Evolutionary conservation across 2,888 invertebrate species (phyloP).

Genomic region (Cheilosia pagana): DNA sequence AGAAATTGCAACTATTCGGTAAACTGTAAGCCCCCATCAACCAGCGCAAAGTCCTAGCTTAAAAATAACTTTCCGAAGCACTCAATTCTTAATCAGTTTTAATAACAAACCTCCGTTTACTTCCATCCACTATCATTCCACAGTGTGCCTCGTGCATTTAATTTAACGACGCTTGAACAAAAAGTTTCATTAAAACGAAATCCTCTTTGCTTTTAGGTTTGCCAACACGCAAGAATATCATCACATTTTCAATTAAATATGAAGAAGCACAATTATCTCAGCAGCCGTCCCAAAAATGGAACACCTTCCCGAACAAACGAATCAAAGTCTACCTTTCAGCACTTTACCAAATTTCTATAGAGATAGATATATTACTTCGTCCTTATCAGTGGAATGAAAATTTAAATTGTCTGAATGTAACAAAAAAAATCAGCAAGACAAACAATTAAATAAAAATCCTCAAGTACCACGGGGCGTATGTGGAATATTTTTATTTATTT

Average conservation of each 20-base stretch:
- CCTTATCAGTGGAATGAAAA: conserved; percentile 1
- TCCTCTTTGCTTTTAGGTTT: too few species aligned
- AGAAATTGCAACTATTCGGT: too few species aligned
- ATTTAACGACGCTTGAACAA: neutral
- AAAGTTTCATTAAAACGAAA: neutral
- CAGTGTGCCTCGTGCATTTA: neutral
- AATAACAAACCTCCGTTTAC: too few species aligned
- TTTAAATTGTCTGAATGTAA: conserved; percentile 3
- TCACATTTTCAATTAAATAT: conserved; percentile 42
- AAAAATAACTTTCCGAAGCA: too few species aligned
- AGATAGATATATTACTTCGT: conserved; percentile 16
- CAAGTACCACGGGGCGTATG: conserved; percentile 45
- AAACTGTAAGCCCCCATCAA: too few species aligned
- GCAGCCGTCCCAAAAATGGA: conserved; percentile 37
- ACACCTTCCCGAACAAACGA: conserved; percentile 23
- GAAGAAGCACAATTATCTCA: conserved; percentile 29
- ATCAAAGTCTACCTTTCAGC: conserved; percentile 36
- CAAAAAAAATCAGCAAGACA: conserved; percentile 2
- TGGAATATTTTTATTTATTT: conserved; percentile 44
- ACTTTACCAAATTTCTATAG: conserved; percentile 12
- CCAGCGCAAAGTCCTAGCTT: too few species aligned
- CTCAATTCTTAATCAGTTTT: too few species aligned
- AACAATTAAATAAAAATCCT: conserved; percentile 50
- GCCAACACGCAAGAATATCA: neutral
- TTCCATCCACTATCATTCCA: neutral